Conservation (phyloP, 2,113 vertebrate genomes). For the Elachura formosa region DNA sequence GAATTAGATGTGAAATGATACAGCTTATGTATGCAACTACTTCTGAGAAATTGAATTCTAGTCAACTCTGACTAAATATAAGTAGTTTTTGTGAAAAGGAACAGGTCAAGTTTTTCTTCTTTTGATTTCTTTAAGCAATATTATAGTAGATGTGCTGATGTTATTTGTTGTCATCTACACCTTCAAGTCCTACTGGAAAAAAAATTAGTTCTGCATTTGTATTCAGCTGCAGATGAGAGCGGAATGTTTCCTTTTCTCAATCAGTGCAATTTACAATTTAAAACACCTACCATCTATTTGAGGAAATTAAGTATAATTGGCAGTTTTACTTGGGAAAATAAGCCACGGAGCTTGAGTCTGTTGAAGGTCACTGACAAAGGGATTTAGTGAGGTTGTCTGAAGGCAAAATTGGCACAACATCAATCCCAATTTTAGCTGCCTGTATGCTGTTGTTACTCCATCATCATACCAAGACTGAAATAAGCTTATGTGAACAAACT, state of each 20-base stretch:
- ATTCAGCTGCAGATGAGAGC: background rate
- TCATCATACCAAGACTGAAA: background rate
- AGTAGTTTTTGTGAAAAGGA: background rate
- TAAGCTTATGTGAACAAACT: background rate
- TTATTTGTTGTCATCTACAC: background rate
- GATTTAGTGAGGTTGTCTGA: background rate
- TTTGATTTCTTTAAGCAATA: background rate
- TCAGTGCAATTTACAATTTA: constrained; percentile 23
- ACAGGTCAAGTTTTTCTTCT: background rate
- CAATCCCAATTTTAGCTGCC: background rate
- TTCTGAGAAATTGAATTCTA: background rate
- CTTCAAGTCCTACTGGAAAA: background rate
- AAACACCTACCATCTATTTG: background rate
- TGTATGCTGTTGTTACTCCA: background rate
- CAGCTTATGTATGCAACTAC: background rate
- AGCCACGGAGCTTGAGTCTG: background rate
- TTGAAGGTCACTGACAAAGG: constrained; percentile 31
- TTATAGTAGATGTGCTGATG: background rate
- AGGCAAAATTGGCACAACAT: background rate
- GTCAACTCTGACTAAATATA: background rate
- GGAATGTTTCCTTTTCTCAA: background rate
- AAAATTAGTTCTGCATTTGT: background rate
- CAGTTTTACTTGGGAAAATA: constrained; percentile 1
- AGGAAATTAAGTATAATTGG: constrained; percentile 27
- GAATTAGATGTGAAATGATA: background rate